phyloP scores from a whole-genome alignment of 2,888 invertebrate species.

The Acanthococcus lagerstroemiae region DNA sequence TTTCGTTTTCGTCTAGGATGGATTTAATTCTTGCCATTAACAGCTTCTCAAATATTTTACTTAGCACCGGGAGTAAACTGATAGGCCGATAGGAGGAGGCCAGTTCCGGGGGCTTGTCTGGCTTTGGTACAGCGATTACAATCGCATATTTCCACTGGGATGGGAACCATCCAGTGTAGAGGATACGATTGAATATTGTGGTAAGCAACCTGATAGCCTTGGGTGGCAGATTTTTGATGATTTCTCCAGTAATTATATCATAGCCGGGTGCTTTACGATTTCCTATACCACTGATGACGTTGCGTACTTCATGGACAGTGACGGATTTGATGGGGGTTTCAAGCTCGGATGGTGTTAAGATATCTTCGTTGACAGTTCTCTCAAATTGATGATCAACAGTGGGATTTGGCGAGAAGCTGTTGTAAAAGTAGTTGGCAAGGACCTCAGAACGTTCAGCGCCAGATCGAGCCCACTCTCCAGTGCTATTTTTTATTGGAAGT shows the following conservation, averaged over 20 bases:
- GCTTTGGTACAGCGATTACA: not conserved
- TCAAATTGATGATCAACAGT: not conserved
- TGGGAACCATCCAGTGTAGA: not conserved
- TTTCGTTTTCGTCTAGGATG: not conserved
- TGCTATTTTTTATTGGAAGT: too few relatives aligned
- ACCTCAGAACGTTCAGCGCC: too few relatives aligned
- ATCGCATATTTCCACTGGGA: not conserved
- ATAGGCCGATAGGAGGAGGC: conserved; percentile 1
- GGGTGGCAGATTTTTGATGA: not conserved
- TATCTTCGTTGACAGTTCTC: not conserved
- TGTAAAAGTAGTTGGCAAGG: too few relatives aligned
- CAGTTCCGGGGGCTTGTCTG: not conserved
- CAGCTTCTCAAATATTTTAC: conserved; percentile 26
- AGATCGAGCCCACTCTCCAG: too few relatives aligned
- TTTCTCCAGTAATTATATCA: conserved; percentile 2
- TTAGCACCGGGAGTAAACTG: not conserved
- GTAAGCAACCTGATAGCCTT: not conserved
- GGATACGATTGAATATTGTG: not conserved
- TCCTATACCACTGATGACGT: not conserved
- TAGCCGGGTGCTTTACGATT: conserved; percentile 6
- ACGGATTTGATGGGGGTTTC: not conserved
- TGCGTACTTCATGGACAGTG: not conserved
- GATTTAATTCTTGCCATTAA: not conserved
- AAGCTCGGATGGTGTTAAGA: not conserved
- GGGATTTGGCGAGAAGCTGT: too few relatives aligned